Base-by-base conservation (phyloP, 2,113 vertebrate genomes). In the Regulus satrapa region DNA sequence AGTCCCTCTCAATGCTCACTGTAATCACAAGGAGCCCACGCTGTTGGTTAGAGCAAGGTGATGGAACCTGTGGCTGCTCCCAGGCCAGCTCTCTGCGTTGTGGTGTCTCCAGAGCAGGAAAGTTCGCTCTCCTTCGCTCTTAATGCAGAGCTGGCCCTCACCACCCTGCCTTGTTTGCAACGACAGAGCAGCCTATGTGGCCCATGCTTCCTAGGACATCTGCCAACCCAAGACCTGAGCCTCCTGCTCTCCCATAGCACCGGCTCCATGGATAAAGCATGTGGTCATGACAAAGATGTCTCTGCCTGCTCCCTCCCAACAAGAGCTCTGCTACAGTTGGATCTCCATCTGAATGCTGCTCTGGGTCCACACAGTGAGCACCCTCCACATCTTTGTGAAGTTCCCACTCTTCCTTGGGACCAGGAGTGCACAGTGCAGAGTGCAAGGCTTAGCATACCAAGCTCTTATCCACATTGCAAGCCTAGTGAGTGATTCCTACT, bases 21-120 rank as follows among this genome's bases (percentile, higher is more conserved):
- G 20, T 3, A 15, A n/a, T 82, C 31, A 11, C 29, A 28, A 29
- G 18, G 1, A 0, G 15, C 41, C 52, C 49, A 11, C 0, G 0
- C 17, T 51, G 20, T 26, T 74, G 11, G 8, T 17, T 81, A 34
- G 43, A 67, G 40, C 40, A 59, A 67, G 24, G 2, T 46, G 16
- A 45, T 58, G 24, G 68, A 26, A 84, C 23, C 23, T 86, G 36
- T 64, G 45, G 5, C 69, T 59, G 69, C 49, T 69, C 25, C 72
- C 25, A 52, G 72, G 19, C 12, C 2, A 3, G 15, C 10, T 67
- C 28, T 52, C 52, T 55, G 17, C 10, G 4, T 29, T 29, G 14
- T 72, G 20, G 20, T 40, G 29, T 92, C 41, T 62, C 28, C 61
- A 66, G 29, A 92, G 62, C 26, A 29, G 51, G 14, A 73, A 80